Base-by-base conservation (phyloP, 2,797 vertebrate species). In the Kryptolebias ocellatus region DNA sequence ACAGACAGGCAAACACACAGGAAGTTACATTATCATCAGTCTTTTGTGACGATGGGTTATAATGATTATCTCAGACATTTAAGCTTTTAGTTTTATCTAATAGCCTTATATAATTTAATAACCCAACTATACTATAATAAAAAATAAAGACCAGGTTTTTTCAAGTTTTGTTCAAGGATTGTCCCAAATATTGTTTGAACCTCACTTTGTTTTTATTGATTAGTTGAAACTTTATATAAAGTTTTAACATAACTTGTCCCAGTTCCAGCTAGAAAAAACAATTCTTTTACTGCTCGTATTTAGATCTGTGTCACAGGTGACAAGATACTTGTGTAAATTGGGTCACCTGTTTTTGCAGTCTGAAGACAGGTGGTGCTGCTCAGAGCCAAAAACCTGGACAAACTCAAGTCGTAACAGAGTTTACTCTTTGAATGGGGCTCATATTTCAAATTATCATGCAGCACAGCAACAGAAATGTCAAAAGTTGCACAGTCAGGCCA, bases 381-480 rank as follows among this genome's bases (percentile, higher is more conserved):
- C 49, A 50, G 55, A 64, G 49, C 60, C 47, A 55, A 75, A 78
- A 80, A 60, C 63, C 57, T 42, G 64, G 54, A 63, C 66, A 27
- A 12, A 31, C 17, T 4, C 11, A 14, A 54, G 42, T 54, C 73
- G 45, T 49, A 18, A 50, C 4, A 5, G 27, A 67, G 57, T 76
- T 68, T 53, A n/a, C 54, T 57, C 42, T 70, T 61, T 16, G 46
- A 11, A 10, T 45, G 45, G 31, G 61, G 68, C 63, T 75, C 53
- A 63, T 75, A 76, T 73, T 71, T 74, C 58, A 76, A 70, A 78
- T 78, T 63, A 72, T 60, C 70, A 85, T 80, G 76, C 83, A 72
- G 73, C 71, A 53, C 73, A 61, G 65, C 61, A 75, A 53, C 67
- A 74, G 73, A 78, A 80, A 85, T 79, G 79, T 80, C 86, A 83